Conservation (phyloP, 92 coral and sea anemone species). For the Pocillopora meandrina region DNA sequence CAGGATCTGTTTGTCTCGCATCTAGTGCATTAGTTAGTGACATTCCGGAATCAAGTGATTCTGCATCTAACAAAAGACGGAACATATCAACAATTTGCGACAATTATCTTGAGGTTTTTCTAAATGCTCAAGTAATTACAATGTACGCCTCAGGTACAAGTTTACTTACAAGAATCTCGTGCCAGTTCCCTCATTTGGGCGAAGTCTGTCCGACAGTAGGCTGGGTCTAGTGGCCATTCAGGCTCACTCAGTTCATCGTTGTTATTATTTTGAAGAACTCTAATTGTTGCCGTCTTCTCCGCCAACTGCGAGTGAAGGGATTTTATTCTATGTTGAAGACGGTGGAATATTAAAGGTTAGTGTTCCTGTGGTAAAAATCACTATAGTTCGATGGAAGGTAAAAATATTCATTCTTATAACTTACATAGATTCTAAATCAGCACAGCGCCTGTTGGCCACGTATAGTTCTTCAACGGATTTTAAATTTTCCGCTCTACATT, state of each 20-base stretch:
- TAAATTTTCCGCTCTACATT: slow-evolving; percentile 54
- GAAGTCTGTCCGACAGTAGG: slow-evolving; percentile 41
- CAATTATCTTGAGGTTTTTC: neutral
- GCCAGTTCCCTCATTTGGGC: slow-evolving; percentile 46
- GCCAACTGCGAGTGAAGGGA: slow-evolving; percentile 68
- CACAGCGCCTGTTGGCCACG: slow-evolving; percentile 59
- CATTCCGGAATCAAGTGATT: slow-evolving; percentile 66
- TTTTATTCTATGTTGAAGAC: slow-evolving; percentile 40
- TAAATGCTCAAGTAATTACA: neutral
- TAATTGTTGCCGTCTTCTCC: slow-evolving; percentile 55
- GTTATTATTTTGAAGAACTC: slow-evolving; percentile 26
- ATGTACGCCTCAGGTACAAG: neutral
- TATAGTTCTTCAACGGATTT: slow-evolving; percentile 59
- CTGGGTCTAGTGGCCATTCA: slow-evolving; percentile 52
- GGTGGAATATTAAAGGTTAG: neutral
- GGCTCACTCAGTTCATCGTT: slow-evolving; percentile 36
- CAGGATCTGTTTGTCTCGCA: slow-evolving; percentile 32
- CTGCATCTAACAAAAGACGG: slow-evolving; percentile 39
- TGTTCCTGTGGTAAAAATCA: neutral
- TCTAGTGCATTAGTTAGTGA: slow-evolving; percentile 44
- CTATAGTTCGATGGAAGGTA: neutral
- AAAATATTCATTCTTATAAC: slow-evolving; percentile 1
- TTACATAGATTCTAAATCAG: slow-evolving; percentile 61
- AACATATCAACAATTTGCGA: neutral
- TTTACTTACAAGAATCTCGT: slow-evolving; percentile 38